Evolutionary conservation across 2,888 invertebrate genomes (phyloP).

Genomic region (Alcis repandata): DNA sequence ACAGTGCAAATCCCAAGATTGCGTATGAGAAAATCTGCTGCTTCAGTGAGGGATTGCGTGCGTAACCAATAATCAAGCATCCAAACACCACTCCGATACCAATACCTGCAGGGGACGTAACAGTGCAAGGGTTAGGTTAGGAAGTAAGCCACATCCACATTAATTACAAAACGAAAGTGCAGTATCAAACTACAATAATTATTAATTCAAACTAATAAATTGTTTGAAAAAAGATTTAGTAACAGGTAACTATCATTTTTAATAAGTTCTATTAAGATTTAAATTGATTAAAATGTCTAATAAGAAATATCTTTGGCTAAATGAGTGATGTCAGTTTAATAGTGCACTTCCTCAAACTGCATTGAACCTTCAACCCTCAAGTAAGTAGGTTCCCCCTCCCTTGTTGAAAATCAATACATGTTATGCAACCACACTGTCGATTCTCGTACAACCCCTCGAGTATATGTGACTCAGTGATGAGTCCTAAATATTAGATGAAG

Average conservation of each 20-base stretch:
- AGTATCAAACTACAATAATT: not conserved
- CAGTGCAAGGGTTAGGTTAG: conserved; percentile 36
- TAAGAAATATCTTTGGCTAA: no score
- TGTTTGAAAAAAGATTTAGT: not conserved
- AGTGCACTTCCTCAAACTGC: conserved; percentile 44
- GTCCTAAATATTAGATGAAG: not conserved
- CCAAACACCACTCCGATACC: conserved; percentile 99
- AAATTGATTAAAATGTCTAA: not conserved
- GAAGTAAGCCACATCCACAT: conserved; percentile 18
- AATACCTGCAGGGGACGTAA: conserved; percentile 89
- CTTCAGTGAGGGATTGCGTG: conserved; percentile 98
- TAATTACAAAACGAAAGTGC: not conserved
- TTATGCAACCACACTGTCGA: conserved; percentile 63
- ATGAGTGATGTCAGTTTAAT: not conserved
- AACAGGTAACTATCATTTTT: not conserved
- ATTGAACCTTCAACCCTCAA: conserved; percentile 51
- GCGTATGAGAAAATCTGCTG: conserved; percentile 99
- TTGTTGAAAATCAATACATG: conserved; percentile 54
- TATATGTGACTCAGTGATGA: not conserved
- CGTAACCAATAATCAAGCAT: conserved; percentile 97
- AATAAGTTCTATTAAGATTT: not conserved
- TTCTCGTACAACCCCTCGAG: not conserved
- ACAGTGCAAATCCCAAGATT: conserved; percentile 98
- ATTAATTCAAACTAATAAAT: no score
- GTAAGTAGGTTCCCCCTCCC: conserved; percentile 39